phyloP scores from a whole-genome alignment of 2,113 vertebrate species.

The Sylvicapra grimmia region DNA sequence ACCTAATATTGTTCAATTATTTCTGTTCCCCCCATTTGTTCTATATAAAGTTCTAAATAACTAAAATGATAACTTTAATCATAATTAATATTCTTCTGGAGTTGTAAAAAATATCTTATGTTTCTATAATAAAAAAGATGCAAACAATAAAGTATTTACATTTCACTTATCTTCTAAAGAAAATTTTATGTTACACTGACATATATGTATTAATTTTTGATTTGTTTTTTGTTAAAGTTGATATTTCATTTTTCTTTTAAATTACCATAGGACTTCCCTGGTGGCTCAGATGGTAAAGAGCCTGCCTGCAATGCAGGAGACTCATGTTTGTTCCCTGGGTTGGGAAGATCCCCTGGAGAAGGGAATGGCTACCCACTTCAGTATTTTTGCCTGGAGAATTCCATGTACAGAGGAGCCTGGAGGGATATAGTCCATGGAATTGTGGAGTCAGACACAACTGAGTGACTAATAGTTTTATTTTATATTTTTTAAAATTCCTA shows the following conservation, averaged over 20 bases:
- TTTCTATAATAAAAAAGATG: not conserved
- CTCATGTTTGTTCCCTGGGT: not conserved
- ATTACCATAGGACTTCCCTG: not conserved
- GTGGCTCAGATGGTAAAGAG: not conserved
- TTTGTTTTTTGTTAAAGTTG: not conserved
- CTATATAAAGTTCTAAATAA: not conserved
- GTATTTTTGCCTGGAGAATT: not conserved
- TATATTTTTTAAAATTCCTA: not conserved
- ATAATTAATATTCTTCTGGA: not conserved
- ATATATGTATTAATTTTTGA: not conserved
- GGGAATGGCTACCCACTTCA: not conserved
- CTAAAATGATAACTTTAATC: not conserved
- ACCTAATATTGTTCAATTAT: not conserved
- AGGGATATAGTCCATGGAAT: not conserved
- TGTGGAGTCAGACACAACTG: accelerated
- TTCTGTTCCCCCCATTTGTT: not conserved
- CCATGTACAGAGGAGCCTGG: not conserved
- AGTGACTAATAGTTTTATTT: not conserved
- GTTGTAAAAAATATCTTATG: not conserved
- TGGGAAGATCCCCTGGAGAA: not conserved
- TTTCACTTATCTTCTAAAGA: not conserved
- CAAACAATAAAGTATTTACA: not conserved
- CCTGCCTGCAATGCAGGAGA: not conserved
- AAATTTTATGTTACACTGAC: not conserved
- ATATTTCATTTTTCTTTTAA: not conserved